Conservation (phyloP, 2,113 vertebrate genomes). For the Steatornis caripensis region DNA sequence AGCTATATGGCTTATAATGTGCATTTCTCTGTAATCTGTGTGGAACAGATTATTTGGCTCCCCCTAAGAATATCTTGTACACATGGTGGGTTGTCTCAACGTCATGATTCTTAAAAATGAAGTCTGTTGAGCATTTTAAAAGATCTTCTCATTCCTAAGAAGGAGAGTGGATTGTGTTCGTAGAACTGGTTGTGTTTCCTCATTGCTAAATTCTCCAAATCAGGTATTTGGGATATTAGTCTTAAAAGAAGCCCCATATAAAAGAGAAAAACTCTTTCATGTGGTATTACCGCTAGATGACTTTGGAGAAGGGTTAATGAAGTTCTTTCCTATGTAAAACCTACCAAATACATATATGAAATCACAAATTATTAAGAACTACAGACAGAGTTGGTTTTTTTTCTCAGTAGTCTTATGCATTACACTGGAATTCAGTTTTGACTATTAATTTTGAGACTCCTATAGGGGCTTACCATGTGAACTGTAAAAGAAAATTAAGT, state of each 20-base stretch:
- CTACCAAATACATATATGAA: not conserved
- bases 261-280: not conserved
- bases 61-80: not conserved
- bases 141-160: not conserved
- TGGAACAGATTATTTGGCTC: not conserved
- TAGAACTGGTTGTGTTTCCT: not conserved
- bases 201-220: not conserved
- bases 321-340: slow-evolving; percentile 5
- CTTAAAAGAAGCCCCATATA: not conserved
- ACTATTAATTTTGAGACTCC: not conserved
- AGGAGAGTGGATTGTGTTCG: not conserved
- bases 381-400: slow-evolving; percentile 41
- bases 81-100: not conserved
- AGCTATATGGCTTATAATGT: not conserved
- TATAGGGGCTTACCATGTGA: slow-evolving; percentile 24
- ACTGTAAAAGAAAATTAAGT: slow-evolving; percentile 57
- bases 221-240: not conserved
- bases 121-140: not conserved
- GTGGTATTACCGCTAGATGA: not conserved
- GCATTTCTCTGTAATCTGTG: not conserved
- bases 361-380: slow-evolving; percentile 31
- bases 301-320: slow-evolving; percentile 12
- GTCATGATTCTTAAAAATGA: not conserved
- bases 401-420: not conserved
- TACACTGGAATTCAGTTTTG: slow-evolving; percentile 11